Evolutionary conservation across 1,140 invertebrate genomes (phyloP).

Genomic region (Condylostylus longicornis): DNA sequence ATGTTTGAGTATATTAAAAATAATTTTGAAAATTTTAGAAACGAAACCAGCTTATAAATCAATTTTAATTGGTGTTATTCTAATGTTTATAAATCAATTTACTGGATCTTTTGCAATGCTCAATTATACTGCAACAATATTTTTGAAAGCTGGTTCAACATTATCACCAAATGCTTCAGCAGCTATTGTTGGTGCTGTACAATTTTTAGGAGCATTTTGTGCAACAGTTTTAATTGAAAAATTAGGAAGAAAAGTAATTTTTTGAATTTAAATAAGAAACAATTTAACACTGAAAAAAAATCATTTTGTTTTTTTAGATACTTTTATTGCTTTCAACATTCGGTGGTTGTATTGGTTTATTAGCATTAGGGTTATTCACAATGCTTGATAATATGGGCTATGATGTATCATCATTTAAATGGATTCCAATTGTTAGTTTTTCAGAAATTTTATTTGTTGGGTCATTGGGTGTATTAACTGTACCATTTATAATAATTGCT

Average conservation of each 20-base stretch:
- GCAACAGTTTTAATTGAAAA: constrained; percentile 38
- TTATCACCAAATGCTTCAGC: constrained; percentile 44
- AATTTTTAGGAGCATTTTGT: constrained; percentile 34
- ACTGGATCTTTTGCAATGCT: constrained; percentile 39
- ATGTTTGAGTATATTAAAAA: no score
- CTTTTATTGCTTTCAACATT: constrained; percentile 19
- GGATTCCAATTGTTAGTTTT: constrained; percentile 23
- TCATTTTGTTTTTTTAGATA: not conserved
- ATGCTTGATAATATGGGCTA: constrained; percentile 12
- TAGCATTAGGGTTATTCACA: constrained; percentile 15
- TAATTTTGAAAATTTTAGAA: no score
- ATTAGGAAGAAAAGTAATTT: constrained; percentile 34
- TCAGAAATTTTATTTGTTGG: constrained; percentile 25
- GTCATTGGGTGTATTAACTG: constrained; percentile 16
- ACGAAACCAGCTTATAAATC: constrained; percentile 11
- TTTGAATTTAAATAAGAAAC: no score
- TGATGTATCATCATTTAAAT: constrained; percentile 13
- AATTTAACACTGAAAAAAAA: constrained; percentile 15
- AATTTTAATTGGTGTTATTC: constrained; percentile 17
- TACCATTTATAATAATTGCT: constrained; percentile 23
- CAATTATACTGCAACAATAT: constrained; percentile 46
- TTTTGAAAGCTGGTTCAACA: constrained; percentile 41
- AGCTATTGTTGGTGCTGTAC: constrained; percentile 58
- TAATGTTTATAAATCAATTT: constrained; percentile 31
- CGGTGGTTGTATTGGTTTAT: constrained; percentile 17